phyloP scores from a whole-genome alignment of 2,113 vertebrate genomes.

The Phalacrocorax pelagicus region DNA sequence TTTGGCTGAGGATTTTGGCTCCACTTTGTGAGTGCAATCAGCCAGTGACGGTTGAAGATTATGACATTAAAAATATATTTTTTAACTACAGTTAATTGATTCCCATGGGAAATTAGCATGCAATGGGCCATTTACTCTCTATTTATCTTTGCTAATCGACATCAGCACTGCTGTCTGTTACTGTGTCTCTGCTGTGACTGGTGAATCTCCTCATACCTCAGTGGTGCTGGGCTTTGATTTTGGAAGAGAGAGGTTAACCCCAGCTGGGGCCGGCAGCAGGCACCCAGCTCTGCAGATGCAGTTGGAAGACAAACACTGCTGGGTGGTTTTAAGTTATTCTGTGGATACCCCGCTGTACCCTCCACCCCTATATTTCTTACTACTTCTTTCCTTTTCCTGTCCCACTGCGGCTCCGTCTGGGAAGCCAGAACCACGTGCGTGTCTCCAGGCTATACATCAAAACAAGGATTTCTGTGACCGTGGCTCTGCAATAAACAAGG shows the following conservation, averaged over 20 bases:
- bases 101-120: background rate
- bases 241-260: background rate
- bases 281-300: rapidly evolving
- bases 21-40: background rate
- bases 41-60: background rate
- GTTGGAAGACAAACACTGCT: rapidly evolving
- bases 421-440: background rate
- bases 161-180: background rate
- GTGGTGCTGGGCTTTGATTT: background rate
- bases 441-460: background rate
- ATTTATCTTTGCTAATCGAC: background rate
- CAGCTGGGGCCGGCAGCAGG: background rate
- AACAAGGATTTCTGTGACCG: rapidly evolving
- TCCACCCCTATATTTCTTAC: background rate
- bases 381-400: background rate
- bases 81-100: slow-evolving; percentile 21
- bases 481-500: background rate
- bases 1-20: background rate
- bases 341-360: background rate
- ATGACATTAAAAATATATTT: background rate
- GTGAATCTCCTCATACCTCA: rapidly evolving
- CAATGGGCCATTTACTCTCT: background rate
- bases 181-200: background rate
- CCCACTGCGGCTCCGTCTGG: rapidly evolving
- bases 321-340: background rate